phyloP scores from a whole-genome alignment of 2,797 vertebrate genomes.

The Carapus acus region DNA sequence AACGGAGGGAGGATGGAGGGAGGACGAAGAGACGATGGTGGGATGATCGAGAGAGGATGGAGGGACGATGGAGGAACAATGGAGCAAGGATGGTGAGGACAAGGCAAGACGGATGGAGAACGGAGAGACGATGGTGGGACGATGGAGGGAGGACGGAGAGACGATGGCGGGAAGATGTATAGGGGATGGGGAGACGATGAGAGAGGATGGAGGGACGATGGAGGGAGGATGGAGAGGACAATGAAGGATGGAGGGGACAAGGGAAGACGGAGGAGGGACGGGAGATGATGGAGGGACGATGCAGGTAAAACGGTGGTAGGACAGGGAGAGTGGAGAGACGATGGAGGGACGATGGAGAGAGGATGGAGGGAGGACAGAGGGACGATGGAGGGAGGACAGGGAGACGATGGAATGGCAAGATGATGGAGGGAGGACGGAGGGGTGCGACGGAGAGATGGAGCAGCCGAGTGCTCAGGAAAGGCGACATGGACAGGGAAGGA shows the following conservation, averaged over 20 bases:
- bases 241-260: too few relatives aligned
- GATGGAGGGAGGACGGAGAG: background rate
- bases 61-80: too few relatives aligned
- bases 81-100: slow-evolving; percentile 79
- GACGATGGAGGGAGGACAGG: background rate
- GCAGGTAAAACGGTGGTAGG: slow-evolving; percentile 68
- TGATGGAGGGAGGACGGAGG: too few relatives aligned
- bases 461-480: too few relatives aligned
- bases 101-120: background rate
- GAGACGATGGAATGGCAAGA: background rate
- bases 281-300: background rate
- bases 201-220: background rate
- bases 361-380: slow-evolving; percentile 66
- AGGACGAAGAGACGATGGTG: too few relatives aligned
- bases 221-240: background rate
- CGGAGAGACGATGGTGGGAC: slow-evolving; percentile 62
- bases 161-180: background rate
- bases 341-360: background rate
- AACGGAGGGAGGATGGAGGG: too few relatives aligned
- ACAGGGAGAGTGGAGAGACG: background rate
- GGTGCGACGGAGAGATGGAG: too few relatives aligned
- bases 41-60: background rate
- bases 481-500: too few relatives aligned
- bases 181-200: slow-evolving; percentile 62
- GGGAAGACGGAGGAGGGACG: slow-evolving; percentile 61